Base-by-base conservation (phyloP, 2,888 invertebrate genomes). In the Cheilosia grossa region DNA sequence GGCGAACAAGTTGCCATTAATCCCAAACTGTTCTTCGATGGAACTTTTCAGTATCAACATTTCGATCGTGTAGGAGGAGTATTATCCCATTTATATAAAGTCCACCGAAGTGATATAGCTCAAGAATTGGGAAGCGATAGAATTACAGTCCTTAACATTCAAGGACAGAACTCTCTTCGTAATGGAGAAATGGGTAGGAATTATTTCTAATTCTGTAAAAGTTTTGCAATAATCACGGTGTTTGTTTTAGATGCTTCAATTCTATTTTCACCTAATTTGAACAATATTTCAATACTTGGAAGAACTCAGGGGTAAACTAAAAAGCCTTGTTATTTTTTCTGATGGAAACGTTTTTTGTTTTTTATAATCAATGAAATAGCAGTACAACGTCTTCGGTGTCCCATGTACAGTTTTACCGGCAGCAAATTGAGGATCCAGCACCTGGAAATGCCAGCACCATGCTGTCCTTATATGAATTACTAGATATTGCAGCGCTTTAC, bases 61-160 rank as follows among this genome's bases (percentile, higher is more conserved):
- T 90, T 91, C 69, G 92, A 92, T 88, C 89, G 92, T n/a, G 88
- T 92, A 6, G 92, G 92, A 42, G 92, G 92, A 1, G 91, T 92
- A 0, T 69, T 92, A 17, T 92, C 92, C 1, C 92, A 92, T 88
- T 87, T 92, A 42, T 89, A 90, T 2, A 91, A 92, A 82, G 90
- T 91, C 0, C 90, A 91, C 82, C 89, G 90, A n/a, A 86, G 72
- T 7, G 91, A 92, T 70, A 89, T 92, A 27, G 88, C 88, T 21
- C 79, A 88, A 2, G 88, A 89, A 27, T 88, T 92, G 37, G 92
- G 92, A 2, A 64, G 87, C 1, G 89, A 89, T 30, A 89, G 90
- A 4, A 87, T 90, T 0, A 89, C 89, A 53, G 88, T 89, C 64
- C 82, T 91, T 13, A 86, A 88, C 17, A 89, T 91, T 7, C 91